phyloP scores from a whole-genome alignment of 2,797 vertebrate genomes.

The Gymnopithys bicolor region DNA sequence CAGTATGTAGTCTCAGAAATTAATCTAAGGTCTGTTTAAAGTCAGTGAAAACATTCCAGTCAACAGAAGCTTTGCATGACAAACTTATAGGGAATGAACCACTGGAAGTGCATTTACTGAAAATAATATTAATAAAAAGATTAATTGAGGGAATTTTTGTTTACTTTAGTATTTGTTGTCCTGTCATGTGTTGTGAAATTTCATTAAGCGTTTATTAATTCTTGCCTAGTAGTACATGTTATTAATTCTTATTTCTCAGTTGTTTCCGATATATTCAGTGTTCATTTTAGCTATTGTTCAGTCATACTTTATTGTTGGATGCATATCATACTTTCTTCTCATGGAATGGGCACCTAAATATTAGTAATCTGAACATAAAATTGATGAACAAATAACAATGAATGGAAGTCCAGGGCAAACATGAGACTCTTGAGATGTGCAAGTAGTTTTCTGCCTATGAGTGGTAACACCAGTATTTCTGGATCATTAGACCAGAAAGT shows the following conservation, averaged over 20 bases:
- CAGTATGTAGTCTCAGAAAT: not conserved
- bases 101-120: not conserved
- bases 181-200: not conserved
- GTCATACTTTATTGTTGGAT: not conserved
- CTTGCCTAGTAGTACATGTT: not conserved
- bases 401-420: not conserved
- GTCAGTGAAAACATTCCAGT: not conserved
- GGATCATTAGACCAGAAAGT: not conserved
- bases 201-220: not conserved
- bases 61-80: not conserved
- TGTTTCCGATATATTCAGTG: not conserved
- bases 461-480: not conserved
- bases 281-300: not conserved
- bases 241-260: not conserved
- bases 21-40: not conserved
- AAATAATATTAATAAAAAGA: not conserved
- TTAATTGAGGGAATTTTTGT: not conserved
- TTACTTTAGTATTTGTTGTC: not conserved
- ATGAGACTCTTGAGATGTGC: not conserved
- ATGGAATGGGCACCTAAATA: not conserved
- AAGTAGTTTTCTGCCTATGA: not conserved
- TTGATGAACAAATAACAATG: not conserved
- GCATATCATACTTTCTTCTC: not conserved
- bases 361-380: not conserved
- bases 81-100: not conserved